Percentiles rank a stretch among this genome's conserved stretches.
These are phyloP conservation scores for Tympanoctomys barrerae DNA, from an alignment of 2,797 vertebrate genomes.

Conservation along the genomic window DNA sequence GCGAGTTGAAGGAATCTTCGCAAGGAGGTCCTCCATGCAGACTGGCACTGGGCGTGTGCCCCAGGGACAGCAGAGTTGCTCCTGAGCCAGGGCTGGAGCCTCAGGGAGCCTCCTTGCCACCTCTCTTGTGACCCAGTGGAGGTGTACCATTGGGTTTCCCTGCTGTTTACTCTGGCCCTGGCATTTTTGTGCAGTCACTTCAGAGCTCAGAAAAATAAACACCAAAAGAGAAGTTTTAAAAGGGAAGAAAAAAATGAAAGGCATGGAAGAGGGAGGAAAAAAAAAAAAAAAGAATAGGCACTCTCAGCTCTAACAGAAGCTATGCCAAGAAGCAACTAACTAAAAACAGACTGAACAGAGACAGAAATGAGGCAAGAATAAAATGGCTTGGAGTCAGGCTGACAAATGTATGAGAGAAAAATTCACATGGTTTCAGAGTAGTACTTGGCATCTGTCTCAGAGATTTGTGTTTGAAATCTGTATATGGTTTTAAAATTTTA, in stretches of 20 bases:
- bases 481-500: conserved; percentile 46
- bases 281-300: conserved; percentile 40
- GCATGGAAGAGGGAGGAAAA: too few relatives aligned
- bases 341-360: conserved; percentile 81
- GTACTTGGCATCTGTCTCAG: conserved; percentile 67
- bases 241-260: conserved; percentile 16
- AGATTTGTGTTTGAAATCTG: background rate
- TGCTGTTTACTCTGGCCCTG: background rate
- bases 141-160: background rate
- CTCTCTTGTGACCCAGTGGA: background rate
- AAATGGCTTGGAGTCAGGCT: conserved; percentile 75
- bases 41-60: background rate
- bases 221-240: conserved; percentile 46
- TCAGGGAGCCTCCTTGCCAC: background rate
- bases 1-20: background rate
- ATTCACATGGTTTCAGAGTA: conserved; percentile 71
- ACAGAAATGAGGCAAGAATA: conserved; percentile 75
- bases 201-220: conserved; percentile 57
- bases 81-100: background rate
- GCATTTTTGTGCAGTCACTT: conserved; percentile 33
- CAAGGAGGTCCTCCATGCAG: background rate
- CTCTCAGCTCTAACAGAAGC: conserved; percentile 77
- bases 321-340: conserved; percentile 82
- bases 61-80: background rate
- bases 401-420: conserved; percentile 73